Conservation (phyloP, 2,888 invertebrate genomes). For the Drosophila neutralis region DNA sequence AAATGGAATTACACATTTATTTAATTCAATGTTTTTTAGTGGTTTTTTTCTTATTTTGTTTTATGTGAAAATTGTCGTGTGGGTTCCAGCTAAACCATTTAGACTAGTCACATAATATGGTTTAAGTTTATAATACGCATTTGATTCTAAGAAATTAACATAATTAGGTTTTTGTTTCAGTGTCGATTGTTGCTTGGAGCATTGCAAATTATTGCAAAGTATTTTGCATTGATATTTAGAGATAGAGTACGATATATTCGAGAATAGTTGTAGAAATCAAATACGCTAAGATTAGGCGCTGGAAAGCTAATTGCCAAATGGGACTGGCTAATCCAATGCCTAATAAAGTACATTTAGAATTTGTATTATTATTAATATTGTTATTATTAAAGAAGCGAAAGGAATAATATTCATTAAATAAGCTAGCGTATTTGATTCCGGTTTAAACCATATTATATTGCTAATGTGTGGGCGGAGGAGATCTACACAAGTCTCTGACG, state of each 20-base stretch:
- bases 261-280: slow-evolving; percentile 71
- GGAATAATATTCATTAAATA: slow-evolving; percentile 50
- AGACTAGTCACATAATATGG: slow-evolving; percentile 79
- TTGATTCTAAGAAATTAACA: slow-evolving; percentile 79
- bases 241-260: slow-evolving; percentile 58
- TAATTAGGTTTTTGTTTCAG: slow-evolving; percentile 47
- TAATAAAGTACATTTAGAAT: slow-evolving; percentile 50
- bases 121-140: slow-evolving; percentile 74
- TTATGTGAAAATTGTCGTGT: slow-evolving; percentile 49
- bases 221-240: slow-evolving; percentile 30
- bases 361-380: neutral
- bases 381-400: slow-evolving; percentile 17
- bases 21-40: slow-evolving; percentile 34
- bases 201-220: slow-evolving; percentile 62
- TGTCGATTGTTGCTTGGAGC: slow-evolving; percentile 60
- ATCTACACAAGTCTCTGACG: slow-evolving; percentile 63
- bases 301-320: slow-evolving; percentile 60
- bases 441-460: slow-evolving; percentile 77
- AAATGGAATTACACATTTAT: slow-evolving; percentile 72
- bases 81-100: slow-evolving; percentile 72
- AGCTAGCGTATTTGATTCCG: slow-evolving; percentile 75
- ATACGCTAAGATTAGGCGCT: slow-evolving; percentile 58
- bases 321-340: slow-evolving; percentile 48
- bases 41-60: slow-evolving; percentile 6
- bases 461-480: slow-evolving; percentile 75